Evolutionary conservation across 2,797 vertebrate genomes (phyloP).

Genomic region (Aplochiton taeniatus): DNA sequence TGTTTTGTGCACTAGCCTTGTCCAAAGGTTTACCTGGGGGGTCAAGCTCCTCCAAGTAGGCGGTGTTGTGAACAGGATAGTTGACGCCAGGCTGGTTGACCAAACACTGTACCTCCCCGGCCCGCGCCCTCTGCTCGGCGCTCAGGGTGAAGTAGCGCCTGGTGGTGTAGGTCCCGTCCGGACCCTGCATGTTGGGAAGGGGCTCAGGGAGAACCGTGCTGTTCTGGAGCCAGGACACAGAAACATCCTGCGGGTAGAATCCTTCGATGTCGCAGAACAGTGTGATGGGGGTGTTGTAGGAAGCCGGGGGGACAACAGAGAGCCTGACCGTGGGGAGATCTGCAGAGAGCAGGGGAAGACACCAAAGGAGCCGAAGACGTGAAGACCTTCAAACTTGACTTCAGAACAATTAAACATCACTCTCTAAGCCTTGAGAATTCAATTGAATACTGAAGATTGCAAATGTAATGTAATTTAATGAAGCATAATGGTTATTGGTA

Average conservation of each 20-base stretch:
- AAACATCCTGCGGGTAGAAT: slow-evolving; percentile 73
- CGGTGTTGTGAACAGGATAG: slow-evolving; percentile 52
- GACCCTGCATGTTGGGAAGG: slow-evolving; percentile 47
- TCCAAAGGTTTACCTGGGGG: slow-evolving; percentile 45
- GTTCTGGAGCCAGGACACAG: slow-evolving; percentile 75
- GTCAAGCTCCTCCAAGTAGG: slow-evolving; percentile 54
- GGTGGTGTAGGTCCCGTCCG: slow-evolving; percentile 68
- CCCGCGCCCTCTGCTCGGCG: slow-evolving; percentile 62
- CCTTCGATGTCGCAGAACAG: slow-evolving; percentile 73
- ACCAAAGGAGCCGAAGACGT: too few relatives aligned
- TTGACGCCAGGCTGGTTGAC: slow-evolving; percentile 77
- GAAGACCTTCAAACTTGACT: too few relatives aligned
- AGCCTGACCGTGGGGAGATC: slow-evolving; percentile 64
- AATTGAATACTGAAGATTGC: not conserved
- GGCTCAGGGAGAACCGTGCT: slow-evolving; percentile 58
- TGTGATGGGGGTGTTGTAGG: slow-evolving; percentile 61
- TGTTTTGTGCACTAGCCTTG: not conserved
- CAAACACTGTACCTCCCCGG: slow-evolving; percentile 77
- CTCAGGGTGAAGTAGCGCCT: slow-evolving; percentile 73
- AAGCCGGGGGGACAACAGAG: slow-evolving; percentile 43
- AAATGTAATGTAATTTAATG: not conserved
- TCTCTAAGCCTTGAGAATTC: too few relatives aligned
- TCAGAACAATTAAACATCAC: too few relatives aligned
- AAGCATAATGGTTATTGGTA: too few relatives aligned
- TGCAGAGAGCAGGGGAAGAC: slow-evolving; percentile 33